phyloP scores from a whole-genome alignment of 1,140 invertebrate species.

The Geopemphigus sp. region DNA sequence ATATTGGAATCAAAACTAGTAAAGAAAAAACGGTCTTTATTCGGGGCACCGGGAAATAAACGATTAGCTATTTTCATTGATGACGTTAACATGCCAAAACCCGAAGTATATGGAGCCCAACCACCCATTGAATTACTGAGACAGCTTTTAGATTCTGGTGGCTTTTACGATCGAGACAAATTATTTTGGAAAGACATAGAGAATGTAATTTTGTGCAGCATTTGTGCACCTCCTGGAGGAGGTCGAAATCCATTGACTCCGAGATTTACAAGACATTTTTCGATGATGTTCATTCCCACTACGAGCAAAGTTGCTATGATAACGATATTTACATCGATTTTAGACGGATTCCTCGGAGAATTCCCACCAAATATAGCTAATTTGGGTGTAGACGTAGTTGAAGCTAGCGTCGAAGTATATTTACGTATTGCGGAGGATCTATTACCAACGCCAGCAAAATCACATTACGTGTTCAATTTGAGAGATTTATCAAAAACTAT shows the following conservation, averaged over 20 bases:
- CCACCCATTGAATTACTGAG: conserved; percentile 85
- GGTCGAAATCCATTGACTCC: conserved; percentile 80
- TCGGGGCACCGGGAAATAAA: conserved; percentile 83
- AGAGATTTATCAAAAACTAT: conserved; percentile 92
- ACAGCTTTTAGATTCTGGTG: conserved; percentile 78
- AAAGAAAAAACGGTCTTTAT: conserved; percentile 73
- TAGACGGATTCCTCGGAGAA: conserved; percentile 19
- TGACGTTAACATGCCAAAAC: conserved; percentile 86
- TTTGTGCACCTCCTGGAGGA: conserved; percentile 85
- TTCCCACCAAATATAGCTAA: conserved; percentile 19
- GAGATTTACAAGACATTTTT: conserved; percentile 82
- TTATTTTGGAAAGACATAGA: conserved; percentile 82
- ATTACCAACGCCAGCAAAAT: conserved; percentile 85
- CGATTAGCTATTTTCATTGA: conserved; percentile 84
- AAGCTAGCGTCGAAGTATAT: conserved; percentile 35
- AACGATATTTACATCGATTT: conserved; percentile 72
- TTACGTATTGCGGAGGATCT: conserved; percentile 60
- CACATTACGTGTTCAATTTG: conserved; percentile 93
- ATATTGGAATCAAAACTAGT: conserved; percentile 79
- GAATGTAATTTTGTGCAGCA: conserved; percentile 76
- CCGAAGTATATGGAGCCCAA: conserved; percentile 82
- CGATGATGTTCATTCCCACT: conserved; percentile 71
- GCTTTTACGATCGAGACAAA: conserved; percentile 81
- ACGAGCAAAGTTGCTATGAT: conserved; percentile 73
- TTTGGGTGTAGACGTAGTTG: background rate